These are phyloP conservation scores for Myripristis jacobus DNA, from an alignment of 2,797 vertebrate species.

Conservation along the genomic window DNA sequence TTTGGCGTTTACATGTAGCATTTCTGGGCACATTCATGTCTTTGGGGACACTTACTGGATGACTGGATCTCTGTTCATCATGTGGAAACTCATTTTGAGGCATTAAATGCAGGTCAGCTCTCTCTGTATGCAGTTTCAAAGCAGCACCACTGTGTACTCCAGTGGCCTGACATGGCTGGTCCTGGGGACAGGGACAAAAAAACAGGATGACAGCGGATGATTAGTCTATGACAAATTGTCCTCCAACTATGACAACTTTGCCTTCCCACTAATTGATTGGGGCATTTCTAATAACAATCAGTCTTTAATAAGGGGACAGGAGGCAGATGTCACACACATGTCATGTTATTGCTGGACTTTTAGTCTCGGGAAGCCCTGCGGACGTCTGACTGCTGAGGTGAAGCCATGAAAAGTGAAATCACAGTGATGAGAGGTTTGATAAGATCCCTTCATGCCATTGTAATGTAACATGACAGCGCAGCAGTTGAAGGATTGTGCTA, in stretches of 20 bases:
- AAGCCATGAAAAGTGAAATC: too few relatives aligned
- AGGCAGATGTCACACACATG: slow-evolving; percentile 34
- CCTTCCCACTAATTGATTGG: neutral
- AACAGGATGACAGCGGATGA: too few relatives aligned
- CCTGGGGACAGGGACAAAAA: neutral
- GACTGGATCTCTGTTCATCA: neutral
- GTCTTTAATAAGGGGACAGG: slow-evolving; percentile 9
- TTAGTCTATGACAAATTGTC: too few relatives aligned
- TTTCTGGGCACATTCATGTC: too few relatives aligned
- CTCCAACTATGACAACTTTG: neutral
- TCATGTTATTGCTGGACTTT: slow-evolving; percentile 10
- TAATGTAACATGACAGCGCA: slow-evolving; percentile 30
- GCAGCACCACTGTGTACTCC: neutral
- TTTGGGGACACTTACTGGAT: neutral
- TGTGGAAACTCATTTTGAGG: neutral
- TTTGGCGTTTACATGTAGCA: too few relatives aligned
- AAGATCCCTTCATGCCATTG: slow-evolving; percentile 18
- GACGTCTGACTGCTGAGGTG: neutral
- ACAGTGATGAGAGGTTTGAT: neutral
- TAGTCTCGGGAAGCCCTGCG: neutral
- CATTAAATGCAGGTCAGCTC: neutral
- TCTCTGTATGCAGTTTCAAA: slow-evolving; percentile 1
- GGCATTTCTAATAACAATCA: neutral
- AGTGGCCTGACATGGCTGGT: neutral
- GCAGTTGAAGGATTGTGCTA: slow-evolving; percentile 1